Percentiles rank a stretch among this genome's conserved stretches.
These are phyloP conservation scores for Drosophila ironensis DNA, from an alignment of 1,140 invertebrate genomes.

Conservation along the genomic window DNA sequence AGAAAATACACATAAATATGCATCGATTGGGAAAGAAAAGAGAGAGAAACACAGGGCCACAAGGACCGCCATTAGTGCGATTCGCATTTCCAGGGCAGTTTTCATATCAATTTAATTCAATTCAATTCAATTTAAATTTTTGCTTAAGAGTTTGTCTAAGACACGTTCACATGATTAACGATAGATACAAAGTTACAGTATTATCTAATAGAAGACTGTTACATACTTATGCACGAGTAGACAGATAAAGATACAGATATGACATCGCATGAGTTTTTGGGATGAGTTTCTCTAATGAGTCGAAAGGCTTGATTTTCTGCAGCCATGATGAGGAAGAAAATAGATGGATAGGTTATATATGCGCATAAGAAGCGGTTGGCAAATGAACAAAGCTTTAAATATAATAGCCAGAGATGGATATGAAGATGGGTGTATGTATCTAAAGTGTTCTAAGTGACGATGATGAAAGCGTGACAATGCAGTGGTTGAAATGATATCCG, in stretches of 20 bases:
- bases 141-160: conserved; percentile 19
- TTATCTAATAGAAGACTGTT: conserved; percentile 34
- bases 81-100: conserved; percentile 18
- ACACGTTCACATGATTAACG: conserved; percentile 48
- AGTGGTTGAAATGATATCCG: conserved; percentile 15
- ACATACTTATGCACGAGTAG: conserved; percentile 52
- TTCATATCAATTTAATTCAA: not conserved
- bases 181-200: conserved; percentile 27
- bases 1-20: conserved; percentile 24
- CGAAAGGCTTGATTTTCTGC: conserved; percentile 16
- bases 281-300: conserved; percentile 27
- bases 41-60: conserved; percentile 42
- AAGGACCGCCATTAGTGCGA: conserved; percentile 67
- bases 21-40: conserved; percentile 56
- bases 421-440: conserved; percentile 10
- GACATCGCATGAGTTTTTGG: conserved; percentile 29
- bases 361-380: conserved; percentile 43
- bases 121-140: conserved; percentile 15
- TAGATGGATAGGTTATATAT: conserved; percentile 26
- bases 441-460: conserved; percentile 4
- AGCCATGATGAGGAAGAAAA: conserved; percentile 23
- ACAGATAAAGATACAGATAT: conserved; percentile 47
- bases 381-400: conserved; percentile 36
- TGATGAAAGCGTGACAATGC: conserved; percentile 15
- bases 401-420: conserved; percentile 26